These are phyloP conservation scores for Phytoseiulus persimilis DNA, from an alignment of 2,888 invertebrate species.

Conservation along the genomic window DNA sequence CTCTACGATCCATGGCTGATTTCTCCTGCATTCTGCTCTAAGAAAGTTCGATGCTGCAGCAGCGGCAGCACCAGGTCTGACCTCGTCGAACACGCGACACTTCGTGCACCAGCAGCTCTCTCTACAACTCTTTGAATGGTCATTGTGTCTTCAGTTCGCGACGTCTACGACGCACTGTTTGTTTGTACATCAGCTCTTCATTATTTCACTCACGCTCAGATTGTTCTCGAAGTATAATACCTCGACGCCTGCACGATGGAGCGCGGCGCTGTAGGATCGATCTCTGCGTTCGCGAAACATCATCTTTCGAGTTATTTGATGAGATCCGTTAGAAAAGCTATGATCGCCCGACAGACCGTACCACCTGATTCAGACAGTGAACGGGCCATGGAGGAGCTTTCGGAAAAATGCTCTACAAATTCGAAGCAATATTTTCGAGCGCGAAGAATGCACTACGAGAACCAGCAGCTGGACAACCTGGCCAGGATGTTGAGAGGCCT, in stretches of 20 bases:
- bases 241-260: no score
- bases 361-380: no score
- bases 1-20: background rate
- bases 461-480: background rate
- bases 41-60: background rate
- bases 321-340: no score
- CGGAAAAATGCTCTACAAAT: background rate
- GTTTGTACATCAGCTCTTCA: no score
- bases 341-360: no score
- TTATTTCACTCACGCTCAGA: no score
- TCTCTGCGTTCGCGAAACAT: no score
- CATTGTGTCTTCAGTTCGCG: background rate
- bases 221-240: no score
- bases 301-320: no score
- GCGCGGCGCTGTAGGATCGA: no score
- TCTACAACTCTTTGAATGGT: background rate
- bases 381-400: no score
- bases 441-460: background rate
- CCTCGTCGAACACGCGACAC: background rate
- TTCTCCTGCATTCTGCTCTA: background rate
- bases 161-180: no score
- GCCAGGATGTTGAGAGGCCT: constrained; percentile 5
- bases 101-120: background rate
- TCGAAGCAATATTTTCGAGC: background rate
- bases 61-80: background rate